Percentiles rank a stretch among this genome's conserved stretches.
phyloP scores from a whole-genome alignment of 2,888 invertebrate species.

The Baronia brevicornis region DNA sequence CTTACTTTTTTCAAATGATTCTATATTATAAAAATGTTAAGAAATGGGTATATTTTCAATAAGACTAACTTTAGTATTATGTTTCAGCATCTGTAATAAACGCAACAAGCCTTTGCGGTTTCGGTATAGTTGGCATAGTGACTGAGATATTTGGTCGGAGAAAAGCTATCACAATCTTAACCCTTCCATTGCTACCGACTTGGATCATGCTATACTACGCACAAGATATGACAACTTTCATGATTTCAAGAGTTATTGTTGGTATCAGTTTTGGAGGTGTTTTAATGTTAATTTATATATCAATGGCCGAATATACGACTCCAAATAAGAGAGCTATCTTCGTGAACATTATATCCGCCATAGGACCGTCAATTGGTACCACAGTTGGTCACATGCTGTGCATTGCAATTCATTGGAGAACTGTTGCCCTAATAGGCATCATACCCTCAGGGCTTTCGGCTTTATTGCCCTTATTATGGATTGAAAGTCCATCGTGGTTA shows the following conservation, averaged over 20 bases:
- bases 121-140: slow-evolving; percentile 10
- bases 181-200: slow-evolving; percentile 11
- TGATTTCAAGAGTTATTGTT: slow-evolving; percentile 16
- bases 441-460: too few species aligned
- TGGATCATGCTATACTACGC: slow-evolving; percentile 20
- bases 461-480: too few species aligned
- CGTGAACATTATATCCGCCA: too few species aligned
- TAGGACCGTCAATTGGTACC: too few species aligned
- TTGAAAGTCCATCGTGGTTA: too few species aligned
- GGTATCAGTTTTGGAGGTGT: slow-evolving; percentile 17
- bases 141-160: slow-evolving; percentile 16
- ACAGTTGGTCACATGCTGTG: too few species aligned
- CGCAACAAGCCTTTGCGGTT: slow-evolving; percentile 16
- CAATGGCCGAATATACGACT: slow-evolving; percentile 16
- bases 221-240: slow-evolving; percentile 10
- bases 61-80: not conserved
- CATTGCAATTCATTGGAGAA: too few species aligned
- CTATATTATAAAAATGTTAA: too few species aligned
- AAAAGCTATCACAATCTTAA: slow-evolving; percentile 13
- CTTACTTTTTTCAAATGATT: too few species aligned
- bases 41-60: too few species aligned
- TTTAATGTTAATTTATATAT: slow-evolving; percentile 9
- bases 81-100: slow-evolving; percentile 19
- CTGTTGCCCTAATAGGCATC: too few species aligned
- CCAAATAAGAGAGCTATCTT: slow-evolving; percentile 16